Base-by-base conservation (phyloP, 92 coral and sea anemone genomes). In the Actinostola sp. region DNA sequence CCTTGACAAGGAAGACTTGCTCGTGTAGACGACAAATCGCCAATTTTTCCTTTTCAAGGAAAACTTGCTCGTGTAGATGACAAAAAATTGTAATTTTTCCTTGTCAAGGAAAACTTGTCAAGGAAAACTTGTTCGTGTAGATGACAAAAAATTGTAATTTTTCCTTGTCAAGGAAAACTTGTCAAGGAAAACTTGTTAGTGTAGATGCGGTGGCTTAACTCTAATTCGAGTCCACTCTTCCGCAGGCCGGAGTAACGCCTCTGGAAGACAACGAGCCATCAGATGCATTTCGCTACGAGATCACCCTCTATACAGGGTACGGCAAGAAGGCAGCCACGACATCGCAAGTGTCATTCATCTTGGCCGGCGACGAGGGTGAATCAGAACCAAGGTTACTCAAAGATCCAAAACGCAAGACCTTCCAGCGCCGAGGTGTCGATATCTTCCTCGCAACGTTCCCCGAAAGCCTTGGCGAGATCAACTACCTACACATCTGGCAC, bases 401-500 rank as follows among this genome's bases (percentile, higher is more conserved):
- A 63, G 94, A 93, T 70, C 80, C 97, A 10, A 93, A 85, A 62
- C 88, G 98, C 43, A 86, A 93, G 82, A 91, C 94, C 66, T 93
- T 93, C 51, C 94, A 91, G 74, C 85, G 97, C 16, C 82, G 92
- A 10, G 93, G 94, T 9, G 80, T 87, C 26, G 98, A 93, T 45
- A 75, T 89, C 44, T 93, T 93, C 75, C 70, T 93, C 42, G 92
- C 97, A 3, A 93, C 97, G 45, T 93, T 88, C 54, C 92, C 88
- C 10, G 94, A 88, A 45, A 67, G 82, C 51, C 54, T 93, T 20
- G 98, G 98, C 10, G 94, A 85, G 32, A 75, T 93, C 9, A 88
- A 88, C 71, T 91, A 91, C 33, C 73, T 91, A 12, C 98, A 93
- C 64, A 80, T 93, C 55, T 93, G 98, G 98, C 98, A 93, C 71